Conservation (phyloP, 2,888 invertebrate genomes). For the Apotomis capreana region DNA sequence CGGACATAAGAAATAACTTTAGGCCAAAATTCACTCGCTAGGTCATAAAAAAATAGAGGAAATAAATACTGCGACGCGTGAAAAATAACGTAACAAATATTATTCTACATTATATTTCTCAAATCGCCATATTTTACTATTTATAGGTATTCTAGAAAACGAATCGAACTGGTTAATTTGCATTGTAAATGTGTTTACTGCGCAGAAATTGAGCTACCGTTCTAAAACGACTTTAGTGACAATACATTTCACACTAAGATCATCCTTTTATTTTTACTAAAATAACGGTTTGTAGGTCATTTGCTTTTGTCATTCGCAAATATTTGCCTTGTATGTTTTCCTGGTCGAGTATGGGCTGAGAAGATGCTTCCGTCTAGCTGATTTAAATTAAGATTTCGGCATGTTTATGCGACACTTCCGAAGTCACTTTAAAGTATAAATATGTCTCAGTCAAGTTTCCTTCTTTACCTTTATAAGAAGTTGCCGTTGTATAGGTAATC, state of each 20-base stretch:
- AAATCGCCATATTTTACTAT: background rate
- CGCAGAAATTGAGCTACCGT: background rate
- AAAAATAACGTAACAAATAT: background rate
- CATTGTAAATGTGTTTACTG: conserved; percentile 5
- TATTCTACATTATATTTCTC: background rate
- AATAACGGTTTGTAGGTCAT: background rate
- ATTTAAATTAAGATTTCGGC: background rate
- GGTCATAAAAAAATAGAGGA: no score
- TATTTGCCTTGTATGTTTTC: conserved; percentile 10
- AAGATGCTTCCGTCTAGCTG: conserved; percentile 20
- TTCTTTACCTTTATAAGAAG: no score
- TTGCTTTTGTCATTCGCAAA: background rate
- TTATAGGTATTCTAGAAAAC: conserved; percentile 3
- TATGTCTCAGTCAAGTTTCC: background rate
- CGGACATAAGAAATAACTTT: no score
- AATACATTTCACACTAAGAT: background rate
- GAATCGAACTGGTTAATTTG: conserved; percentile 15
- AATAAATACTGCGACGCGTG: no score
- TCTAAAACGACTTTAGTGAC: background rate
- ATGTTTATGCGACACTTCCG: conserved; percentile 1
- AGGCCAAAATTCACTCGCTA: no score
- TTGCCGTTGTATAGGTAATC: no score
- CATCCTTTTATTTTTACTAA: background rate
- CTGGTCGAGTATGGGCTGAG: conserved; percentile 13
- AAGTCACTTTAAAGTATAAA: background rate